These are phyloP conservation scores for Oreamnos americanus DNA, from an alignment of 2,113 vertebrate species.

Conservation along the genomic window DNA sequence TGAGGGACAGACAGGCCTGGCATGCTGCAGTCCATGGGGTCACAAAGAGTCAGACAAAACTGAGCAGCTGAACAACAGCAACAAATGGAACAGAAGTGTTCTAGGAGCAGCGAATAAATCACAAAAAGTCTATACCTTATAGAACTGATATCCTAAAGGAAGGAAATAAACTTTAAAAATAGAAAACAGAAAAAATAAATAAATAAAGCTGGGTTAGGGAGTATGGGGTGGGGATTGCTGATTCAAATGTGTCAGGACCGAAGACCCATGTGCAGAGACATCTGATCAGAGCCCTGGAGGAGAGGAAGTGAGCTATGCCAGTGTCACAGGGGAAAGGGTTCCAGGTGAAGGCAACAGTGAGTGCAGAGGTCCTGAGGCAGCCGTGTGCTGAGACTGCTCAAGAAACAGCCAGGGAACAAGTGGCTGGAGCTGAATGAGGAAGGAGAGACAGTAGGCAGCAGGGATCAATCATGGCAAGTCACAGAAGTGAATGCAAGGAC, in stretches of 20 bases:
- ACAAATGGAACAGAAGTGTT: neutral
- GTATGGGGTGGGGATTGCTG: neutral
- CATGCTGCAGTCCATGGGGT: neutral
- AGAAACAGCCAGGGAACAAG: neutral
- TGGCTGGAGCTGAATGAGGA: neutral
- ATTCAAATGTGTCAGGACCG: neutral
- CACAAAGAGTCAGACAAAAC: neutral
- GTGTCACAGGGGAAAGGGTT: neutral
- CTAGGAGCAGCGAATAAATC: neutral
- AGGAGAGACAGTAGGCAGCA: neutral
- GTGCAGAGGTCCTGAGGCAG: neutral
- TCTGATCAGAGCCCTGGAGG: neutral
- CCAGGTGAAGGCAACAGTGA: neutral
- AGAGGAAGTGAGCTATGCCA: neutral
- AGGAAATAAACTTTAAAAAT: neutral
- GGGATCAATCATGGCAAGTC: neutral
- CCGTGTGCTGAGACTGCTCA: neutral
- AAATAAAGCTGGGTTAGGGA: neutral
- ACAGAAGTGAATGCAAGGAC: fast-evolving
- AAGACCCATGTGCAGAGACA: neutral
- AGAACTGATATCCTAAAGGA: neutral
- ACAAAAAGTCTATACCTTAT: neutral
- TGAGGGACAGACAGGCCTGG: neutral
- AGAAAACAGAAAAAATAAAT: neutral
- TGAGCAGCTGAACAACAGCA: neutral